Conservation (phyloP, 2,888 invertebrate species). For the Phymatocera aterrima region DNA sequence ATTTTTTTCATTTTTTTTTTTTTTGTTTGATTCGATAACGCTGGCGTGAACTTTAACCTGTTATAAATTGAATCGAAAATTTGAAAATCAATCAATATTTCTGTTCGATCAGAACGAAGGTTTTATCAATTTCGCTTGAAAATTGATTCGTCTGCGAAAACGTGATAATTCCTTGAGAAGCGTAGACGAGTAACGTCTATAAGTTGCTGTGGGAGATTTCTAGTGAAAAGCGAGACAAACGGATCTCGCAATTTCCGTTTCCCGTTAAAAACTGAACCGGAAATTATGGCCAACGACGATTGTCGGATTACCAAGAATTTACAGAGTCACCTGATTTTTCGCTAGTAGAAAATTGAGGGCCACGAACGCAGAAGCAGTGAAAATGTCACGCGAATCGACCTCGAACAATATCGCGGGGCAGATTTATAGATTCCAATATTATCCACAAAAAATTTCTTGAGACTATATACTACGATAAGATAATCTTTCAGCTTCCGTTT, state of each 20-base stretch:
- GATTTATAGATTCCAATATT: background rate
- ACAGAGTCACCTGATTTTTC: background rate
- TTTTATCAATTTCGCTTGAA: background rate
- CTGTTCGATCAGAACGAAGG: background rate
- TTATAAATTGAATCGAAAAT: background rate
- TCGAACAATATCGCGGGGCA: slow-evolving; percentile 4
- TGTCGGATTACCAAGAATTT: background rate
- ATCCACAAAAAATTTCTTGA: slow-evolving; percentile 10
- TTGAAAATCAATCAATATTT: background rate
- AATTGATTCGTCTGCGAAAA: background rate
- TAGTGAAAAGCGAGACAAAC: background rate
- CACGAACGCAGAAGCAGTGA: background rate
- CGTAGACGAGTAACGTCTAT: background rate
- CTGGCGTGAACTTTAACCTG: background rate
- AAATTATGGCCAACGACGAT: slow-evolving; percentile 27
- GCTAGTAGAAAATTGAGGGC: background rate
- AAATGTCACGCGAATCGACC: slow-evolving; percentile 23
- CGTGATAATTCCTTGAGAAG: background rate
- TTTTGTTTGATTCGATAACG: background rate
- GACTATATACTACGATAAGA: background rate
- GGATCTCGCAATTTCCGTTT: slow-evolving; percentile 36
- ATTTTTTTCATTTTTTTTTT: too few relatives aligned
- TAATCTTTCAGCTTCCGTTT: background rate
- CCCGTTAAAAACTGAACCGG: slow-evolving; percentile 32
- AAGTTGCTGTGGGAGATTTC: background rate